These are phyloP conservation scores for Halocynthia aurantium DNA, from an alignment of 23 tunicate species.

Conservation along the genomic window DNA sequence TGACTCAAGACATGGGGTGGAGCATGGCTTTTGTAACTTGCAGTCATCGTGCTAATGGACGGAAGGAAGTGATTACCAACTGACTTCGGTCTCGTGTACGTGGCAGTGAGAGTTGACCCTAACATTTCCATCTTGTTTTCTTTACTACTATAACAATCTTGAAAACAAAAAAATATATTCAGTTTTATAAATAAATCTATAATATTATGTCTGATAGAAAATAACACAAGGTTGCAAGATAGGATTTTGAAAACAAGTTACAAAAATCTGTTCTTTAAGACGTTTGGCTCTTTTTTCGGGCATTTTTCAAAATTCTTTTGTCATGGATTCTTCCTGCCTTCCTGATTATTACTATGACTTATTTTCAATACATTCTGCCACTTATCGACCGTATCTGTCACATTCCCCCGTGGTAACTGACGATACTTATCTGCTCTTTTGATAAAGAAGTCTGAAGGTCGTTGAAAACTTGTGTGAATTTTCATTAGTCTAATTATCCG, in stretches of 20 bases:
- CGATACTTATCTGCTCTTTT: neutral
- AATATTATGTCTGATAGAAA: no score
- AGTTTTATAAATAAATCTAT: neutral
- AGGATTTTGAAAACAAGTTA: no score
- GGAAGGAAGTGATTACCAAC: constrained; percentile 88
- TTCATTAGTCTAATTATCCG: no score
- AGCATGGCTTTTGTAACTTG: constrained; percentile 88
- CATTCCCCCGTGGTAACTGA: no score
- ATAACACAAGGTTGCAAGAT: no score
- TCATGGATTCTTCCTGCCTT: no score
- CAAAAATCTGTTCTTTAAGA: neutral
- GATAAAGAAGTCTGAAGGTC: neutral
- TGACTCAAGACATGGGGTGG: constrained; percentile 86
- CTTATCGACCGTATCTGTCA: no score
- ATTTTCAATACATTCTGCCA: no score
- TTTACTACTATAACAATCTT: neutral
- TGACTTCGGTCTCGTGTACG: constrained; percentile 91
- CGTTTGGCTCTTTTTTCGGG: no score
- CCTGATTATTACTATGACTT: no score
- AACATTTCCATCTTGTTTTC: constrained; percentile 53
- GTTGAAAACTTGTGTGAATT: no score
- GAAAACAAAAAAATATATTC: neutral
- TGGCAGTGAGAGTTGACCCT: constrained; percentile 99
- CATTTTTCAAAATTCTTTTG: no score
- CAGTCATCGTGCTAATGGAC: constrained; percentile 91